Evolutionary conservation across 2,888 invertebrate species (phyloP).

Genomic region (Epinotia demarniana): DNA sequence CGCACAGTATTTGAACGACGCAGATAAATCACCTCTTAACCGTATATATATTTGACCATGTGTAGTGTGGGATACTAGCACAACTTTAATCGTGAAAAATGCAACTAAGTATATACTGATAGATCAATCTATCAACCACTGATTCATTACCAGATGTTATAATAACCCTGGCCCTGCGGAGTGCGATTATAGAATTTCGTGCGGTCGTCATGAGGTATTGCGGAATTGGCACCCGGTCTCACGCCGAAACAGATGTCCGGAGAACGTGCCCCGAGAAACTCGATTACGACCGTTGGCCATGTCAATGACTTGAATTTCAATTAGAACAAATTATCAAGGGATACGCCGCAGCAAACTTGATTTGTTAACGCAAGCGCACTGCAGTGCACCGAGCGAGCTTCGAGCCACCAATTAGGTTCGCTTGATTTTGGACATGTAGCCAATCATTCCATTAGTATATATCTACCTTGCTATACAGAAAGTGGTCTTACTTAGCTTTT

Average conservation of each 20-base stretch:
- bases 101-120: too few species aligned
- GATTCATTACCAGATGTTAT: not conserved
- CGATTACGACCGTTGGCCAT: constrained; percentile 84
- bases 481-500: not conserved
- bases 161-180: not conserved
- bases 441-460: constrained; percentile 40
- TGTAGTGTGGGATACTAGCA: too few species aligned
- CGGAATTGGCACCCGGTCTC: constrained; percentile 40
- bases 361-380: constrained; percentile 73
- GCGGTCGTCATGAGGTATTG: constrained; percentile 10
- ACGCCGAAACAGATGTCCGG: constrained; percentile 53
- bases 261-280: constrained; percentile 73
- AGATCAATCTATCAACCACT: not conserved
- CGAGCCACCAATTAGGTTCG: constrained; percentile 51
- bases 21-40: too few species aligned
- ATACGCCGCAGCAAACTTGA: constrained; percentile 78
- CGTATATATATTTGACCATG: too few species aligned
- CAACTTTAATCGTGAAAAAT: too few species aligned
- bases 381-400: constrained; percentile 44
- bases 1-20: too few species aligned
- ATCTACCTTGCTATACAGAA: constrained; percentile 16
- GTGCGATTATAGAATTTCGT: constrained; percentile 10
- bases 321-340: constrained; percentile 86
- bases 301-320: constrained; percentile 89
- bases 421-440: constrained; percentile 51